Conservation (phyloP, 2,888 invertebrate genomes). For the Diabrotica balteata region DNA sequence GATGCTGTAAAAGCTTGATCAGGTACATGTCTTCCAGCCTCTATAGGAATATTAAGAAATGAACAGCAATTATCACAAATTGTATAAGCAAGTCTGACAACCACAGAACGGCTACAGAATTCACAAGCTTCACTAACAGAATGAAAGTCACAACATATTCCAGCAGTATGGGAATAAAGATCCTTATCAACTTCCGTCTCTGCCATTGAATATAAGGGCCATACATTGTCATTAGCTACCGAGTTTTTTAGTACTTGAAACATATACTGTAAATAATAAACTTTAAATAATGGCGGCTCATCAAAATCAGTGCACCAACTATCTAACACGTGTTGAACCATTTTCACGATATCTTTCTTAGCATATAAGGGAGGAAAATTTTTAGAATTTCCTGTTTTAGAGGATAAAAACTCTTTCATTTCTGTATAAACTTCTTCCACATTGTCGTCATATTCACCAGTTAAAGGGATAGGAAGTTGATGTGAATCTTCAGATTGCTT, state of each 20-base stretch:
- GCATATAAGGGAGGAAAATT: slow-evolving; percentile 44
- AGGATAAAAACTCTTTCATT: slow-evolving; percentile 57
- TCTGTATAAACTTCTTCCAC: slow-evolving; percentile 55
- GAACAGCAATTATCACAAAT: slow-evolving; percentile 61
- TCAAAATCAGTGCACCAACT: slow-evolving; percentile 44
- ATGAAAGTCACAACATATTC: slow-evolving; percentile 59
- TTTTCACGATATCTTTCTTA: slow-evolving; percentile 40
- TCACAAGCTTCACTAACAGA: slow-evolving; percentile 51
- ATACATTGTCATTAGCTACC: slow-evolving; percentile 39
- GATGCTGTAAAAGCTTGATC: slow-evolving; percentile 29
- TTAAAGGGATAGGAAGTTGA: slow-evolving; percentile 59
- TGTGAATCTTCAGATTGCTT: slow-evolving; percentile 61
- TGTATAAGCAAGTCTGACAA: slow-evolving; percentile 58
- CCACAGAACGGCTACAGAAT: slow-evolving; percentile 60
- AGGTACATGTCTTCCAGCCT: slow-evolving; percentile 61
- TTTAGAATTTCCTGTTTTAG: slow-evolving; percentile 31
- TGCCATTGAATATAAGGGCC: slow-evolving; percentile 46
- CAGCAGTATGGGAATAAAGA: slow-evolving; percentile 48
- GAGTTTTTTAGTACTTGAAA: slow-evolving; percentile 52
- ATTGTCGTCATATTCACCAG: slow-evolving; percentile 51
- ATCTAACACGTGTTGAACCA: slow-evolving; percentile 55
- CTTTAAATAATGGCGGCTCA: slow-evolving; percentile 37
- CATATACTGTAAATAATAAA: slow-evolving; percentile 55
- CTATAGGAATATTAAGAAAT: slow-evolving; percentile 57
- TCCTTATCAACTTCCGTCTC: slow-evolving; percentile 57